These are phyloP conservation scores for Papilio xuthus DNA, from an alignment of 1,140 invertebrate genomes.

Conservation along the genomic window DNA sequence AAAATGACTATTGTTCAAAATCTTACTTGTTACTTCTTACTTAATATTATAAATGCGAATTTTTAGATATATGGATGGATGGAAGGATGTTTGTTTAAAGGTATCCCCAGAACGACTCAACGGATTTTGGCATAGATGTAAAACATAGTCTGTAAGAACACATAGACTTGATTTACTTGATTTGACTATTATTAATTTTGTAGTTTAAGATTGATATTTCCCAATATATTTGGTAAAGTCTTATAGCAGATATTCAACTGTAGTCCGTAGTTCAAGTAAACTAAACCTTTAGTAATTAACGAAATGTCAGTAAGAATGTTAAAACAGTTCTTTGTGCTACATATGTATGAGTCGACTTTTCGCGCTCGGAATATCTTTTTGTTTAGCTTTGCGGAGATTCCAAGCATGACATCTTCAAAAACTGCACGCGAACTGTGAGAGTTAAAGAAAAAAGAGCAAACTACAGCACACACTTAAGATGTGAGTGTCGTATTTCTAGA, in stretches of 20 bases:
- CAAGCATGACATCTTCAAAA: slow-evolving; percentile 35
- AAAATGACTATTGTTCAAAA: too few species aligned
- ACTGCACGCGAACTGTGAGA: background rate
- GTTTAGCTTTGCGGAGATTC: slow-evolving; percentile 19
- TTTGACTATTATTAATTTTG: too few species aligned
- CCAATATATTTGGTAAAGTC: too few species aligned
- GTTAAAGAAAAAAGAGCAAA: slow-evolving; percentile 3
- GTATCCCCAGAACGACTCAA: too few species aligned
- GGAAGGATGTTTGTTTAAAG: too few species aligned
- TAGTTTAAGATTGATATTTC: too few species aligned
- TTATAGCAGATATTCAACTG: background rate
- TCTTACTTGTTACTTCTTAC: too few species aligned
- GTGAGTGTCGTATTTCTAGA: background rate
- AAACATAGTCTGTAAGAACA: too few species aligned
- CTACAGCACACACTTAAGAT: background rate
- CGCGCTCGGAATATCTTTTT: slow-evolving; percentile 27
- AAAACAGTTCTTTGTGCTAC: slow-evolving; percentile 18
- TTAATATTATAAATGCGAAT: too few species aligned
- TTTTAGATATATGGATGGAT: too few species aligned
- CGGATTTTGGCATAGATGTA: too few species aligned
- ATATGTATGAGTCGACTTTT: slow-evolving; percentile 31
- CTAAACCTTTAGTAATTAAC: slow-evolving; percentile 7
- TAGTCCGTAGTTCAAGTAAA: background rate
- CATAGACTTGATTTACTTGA: too few species aligned
- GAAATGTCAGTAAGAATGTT: slow-evolving; percentile 6